These are phyloP conservation scores for Ceyx erithaca DNA, from an alignment of 2,797 vertebrate genomes.

Conservation along the genomic window DNA sequence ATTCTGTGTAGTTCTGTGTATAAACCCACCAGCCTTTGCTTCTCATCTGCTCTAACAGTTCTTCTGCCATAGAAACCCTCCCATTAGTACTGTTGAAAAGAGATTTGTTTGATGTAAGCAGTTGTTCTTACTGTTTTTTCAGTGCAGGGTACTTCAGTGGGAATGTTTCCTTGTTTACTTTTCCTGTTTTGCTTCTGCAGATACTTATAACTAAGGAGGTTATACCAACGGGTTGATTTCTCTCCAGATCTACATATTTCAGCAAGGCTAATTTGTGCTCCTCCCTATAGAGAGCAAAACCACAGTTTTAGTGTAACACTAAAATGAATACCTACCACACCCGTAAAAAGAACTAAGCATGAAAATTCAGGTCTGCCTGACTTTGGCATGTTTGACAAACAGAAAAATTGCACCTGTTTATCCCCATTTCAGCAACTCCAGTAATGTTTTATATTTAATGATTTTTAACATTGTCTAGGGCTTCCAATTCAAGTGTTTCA, in stretches of 20 bases:
- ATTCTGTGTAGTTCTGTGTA: too few relatives aligned
- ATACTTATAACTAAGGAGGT: constrained; percentile 89
- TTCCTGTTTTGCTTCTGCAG: constrained; percentile 82
- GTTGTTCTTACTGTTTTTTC: constrained; percentile 73
- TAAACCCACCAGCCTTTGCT: neutral
- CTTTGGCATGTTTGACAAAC: neutral
- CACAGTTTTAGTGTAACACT: neutral
- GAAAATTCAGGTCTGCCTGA: neutral
- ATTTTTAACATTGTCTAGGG: neutral
- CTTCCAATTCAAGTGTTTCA: neutral
- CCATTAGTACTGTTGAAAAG: neutral
- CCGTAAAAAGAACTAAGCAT: neutral
- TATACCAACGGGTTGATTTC: constrained; percentile 90
- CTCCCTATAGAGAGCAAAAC: constrained; percentile 80
- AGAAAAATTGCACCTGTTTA: neutral
- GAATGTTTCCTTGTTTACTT: constrained; percentile 62
- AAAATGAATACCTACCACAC: neutral
- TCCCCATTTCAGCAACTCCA: neutral
- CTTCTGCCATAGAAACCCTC: neutral
- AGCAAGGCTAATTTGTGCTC: constrained; percentile 95
- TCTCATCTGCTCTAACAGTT: neutral
- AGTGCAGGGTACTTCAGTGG: constrained; percentile 49
- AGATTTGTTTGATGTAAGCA: neutral
- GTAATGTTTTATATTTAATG: neutral
- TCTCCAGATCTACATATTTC: constrained; percentile 88